These are phyloP conservation scores for Ditylenchus weischeri DNA, from an alignment of 2,888 invertebrate genomes.

Conservation along the genomic window DNA sequence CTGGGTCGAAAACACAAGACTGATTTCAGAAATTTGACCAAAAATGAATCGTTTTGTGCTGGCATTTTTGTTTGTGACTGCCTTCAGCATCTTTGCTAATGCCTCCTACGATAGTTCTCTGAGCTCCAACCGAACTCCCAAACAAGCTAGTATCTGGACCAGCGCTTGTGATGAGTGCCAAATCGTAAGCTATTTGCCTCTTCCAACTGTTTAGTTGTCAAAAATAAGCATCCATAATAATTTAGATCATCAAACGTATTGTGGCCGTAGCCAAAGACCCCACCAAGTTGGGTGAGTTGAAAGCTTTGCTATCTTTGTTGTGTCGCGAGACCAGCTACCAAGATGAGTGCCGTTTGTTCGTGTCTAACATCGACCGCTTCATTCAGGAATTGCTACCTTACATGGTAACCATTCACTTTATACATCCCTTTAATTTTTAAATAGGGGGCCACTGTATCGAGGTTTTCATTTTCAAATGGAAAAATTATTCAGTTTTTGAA, in stretches of 20 bases:
- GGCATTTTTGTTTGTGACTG: no score
- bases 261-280: conserved; percentile 46
- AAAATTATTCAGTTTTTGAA: no score
- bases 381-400: conserved; percentile 50
- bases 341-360: conserved; percentile 52
- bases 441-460: no score
- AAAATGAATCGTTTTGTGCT: no score
- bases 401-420: conserved; percentile 35
- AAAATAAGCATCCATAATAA: background rate
- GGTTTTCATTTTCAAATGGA: no score
- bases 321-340: conserved; percentile 48
- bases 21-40: no score
- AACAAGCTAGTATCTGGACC: conserved; percentile 13
- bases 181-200: conserved; percentile 6
- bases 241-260: conserved; percentile 44
- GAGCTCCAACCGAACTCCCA: conserved; percentile 21
- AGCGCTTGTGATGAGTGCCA: conserved; percentile 24
- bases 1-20: no score
- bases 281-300: conserved; percentile 48
- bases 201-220: no score
- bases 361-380: conserved; percentile 49
- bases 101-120: background rate
- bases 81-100: no score
- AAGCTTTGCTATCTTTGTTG: conserved; percentile 38
- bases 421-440: no score